phyloP scores from a whole-genome alignment of 1,140 invertebrate species.

The Bombus haemorrhoidalis region DNA sequence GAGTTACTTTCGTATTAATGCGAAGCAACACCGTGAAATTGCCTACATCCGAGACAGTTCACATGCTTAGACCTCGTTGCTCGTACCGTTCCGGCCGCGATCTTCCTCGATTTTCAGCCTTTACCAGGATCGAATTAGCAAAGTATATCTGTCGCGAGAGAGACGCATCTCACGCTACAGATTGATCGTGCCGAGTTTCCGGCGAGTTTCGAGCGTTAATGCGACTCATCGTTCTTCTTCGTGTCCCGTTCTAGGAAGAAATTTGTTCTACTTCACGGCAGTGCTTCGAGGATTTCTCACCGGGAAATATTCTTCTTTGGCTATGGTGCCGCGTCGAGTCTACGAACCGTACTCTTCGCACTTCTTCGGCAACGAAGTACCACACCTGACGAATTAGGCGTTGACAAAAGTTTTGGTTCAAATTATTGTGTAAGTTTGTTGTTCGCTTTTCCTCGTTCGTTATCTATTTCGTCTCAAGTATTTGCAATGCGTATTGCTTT shows the following conservation, averaged over 20 bases:
- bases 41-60: constrained; percentile 64
- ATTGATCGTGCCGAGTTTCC: constrained; percentile 51
- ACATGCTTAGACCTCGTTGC: constrained; percentile 23
- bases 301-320: constrained; percentile 30
- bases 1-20: constrained; percentile 72
- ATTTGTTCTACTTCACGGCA: constrained; percentile 30
- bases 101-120: constrained; percentile 40
- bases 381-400: constrained; percentile 1
- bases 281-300: constrained; percentile 20
- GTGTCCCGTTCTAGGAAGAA: constrained; percentile 26
- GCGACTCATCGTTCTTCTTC: constrained; percentile 53
- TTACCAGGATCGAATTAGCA: constrained; percentile 36
- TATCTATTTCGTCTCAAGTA: background rate
- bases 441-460: background rate
- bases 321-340: too few species aligned
- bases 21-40: constrained; percentile 78
- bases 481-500: background rate
- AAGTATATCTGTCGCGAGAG: constrained; percentile 21
- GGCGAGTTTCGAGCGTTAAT: constrained; percentile 50
- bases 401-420: constrained; percentile 2
- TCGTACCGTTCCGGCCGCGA: background rate
- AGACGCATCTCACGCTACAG: constrained; percentile 17
- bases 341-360: background rate
- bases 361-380: background rate
- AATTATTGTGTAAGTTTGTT: background rate